Base-by-base conservation (phyloP, 2,113 vertebrate species). In the Seriola aureovittata region DNA sequence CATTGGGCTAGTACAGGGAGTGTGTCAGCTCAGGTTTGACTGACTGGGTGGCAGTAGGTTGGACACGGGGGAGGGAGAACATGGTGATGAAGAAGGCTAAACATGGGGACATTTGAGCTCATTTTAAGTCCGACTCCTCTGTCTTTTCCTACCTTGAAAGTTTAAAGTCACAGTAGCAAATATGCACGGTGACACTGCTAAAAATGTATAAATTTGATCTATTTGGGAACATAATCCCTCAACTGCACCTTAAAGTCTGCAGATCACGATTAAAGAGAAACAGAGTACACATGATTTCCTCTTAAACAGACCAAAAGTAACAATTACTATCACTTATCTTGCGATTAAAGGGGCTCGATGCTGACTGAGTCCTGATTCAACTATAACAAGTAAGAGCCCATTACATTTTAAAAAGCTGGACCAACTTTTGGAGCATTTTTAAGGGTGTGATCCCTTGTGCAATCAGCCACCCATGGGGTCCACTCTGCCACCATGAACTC, bases 381-480 rank as follows among this genome's bases (percentile, higher is more conserved):
- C 19, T 4, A 64, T 21, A 19, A 62, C 21, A 54, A n/a, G 52
- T 48, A 36, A 32, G 34, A 36, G 63, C 11, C 5, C 10, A 14
- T 40, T 8, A 6, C 19, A 42, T 34, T 25, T 55, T n/a, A 46
- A 44, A 16, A 69, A 32, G 17, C 8, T 10, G 7, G 25, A 42
- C 8, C 4, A 52, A n/a, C 21, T 9, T 75, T 54, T 54, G n/a
- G 25, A 72, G 44, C n/a, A 52, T 68, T 69, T 38, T 36, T 29
- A 50, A 82, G 80, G 75, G 79, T 76, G 80, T 76, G 79, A 68
- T 50, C 68, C 64, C 50, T 59, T 63, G 75, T 78, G 78, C 25
- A 85, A 80, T 36, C 50, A 65, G 29, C 48, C 71, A 81, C 78
- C 59, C 54, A 58, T 72, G 63, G 62, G 32, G 23, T 63, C 29